phyloP scores from a whole-genome alignment of 2,113 vertebrate genomes.

The Tenrec ecaudatus region DNA sequence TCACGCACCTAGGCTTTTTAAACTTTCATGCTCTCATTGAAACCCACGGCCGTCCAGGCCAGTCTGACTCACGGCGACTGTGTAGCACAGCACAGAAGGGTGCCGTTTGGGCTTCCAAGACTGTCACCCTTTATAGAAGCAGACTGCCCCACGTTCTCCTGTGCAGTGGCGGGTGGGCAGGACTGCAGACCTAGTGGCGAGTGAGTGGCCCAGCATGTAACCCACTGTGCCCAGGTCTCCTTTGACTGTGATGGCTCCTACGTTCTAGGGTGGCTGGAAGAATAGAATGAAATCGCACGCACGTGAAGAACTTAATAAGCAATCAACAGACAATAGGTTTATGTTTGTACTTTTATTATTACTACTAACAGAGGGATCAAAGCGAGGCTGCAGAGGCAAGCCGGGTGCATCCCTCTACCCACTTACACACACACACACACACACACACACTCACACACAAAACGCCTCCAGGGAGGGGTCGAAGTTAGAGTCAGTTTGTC shows the following conservation, averaged over 20 bases:
- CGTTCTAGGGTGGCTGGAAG: not conserved
- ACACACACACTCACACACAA: not conserved
- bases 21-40: conserved; percentile 16
- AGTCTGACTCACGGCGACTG: no score
- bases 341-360: not conserved
- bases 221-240: no score
- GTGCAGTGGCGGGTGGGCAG: no score
- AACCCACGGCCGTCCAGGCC: no score
- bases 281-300: not conserved
- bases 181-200: no score
- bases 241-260: not conserved
- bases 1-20: not conserved
- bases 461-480: not conserved
- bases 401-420: fast-evolving
- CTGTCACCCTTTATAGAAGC: no score
- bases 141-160: no score
- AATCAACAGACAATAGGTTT: not conserved
- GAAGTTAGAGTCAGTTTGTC: not conserved
- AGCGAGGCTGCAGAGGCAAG: not conserved
- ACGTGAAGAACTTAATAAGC: not conserved
- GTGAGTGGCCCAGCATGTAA: no score
- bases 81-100: no score
- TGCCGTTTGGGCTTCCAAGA: no score
- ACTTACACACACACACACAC: not conserved
- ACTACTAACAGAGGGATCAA: not conserved